Percentiles rank a stretch among this genome's conserved stretches.
Conservation (phyloP, 2,113 vertebrate species). For the Oncorhynchus clarkii region DNA sequence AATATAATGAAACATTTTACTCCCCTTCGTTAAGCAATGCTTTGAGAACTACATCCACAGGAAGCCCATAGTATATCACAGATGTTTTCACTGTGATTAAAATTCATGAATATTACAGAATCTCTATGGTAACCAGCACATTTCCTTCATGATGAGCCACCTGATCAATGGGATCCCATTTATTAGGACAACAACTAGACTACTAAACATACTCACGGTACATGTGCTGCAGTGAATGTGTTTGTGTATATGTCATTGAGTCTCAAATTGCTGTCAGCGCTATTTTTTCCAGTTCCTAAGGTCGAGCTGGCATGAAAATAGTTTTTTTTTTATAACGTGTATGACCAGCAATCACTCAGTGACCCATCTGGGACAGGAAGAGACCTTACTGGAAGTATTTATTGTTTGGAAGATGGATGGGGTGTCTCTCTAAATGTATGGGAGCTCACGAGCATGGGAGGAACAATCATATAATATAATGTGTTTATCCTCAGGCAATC, state of each 20-base stretch:
- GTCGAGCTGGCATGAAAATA: constrained; percentile 5
- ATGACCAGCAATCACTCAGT: constrained; percentile 45
- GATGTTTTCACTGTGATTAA: constrained; percentile 24
- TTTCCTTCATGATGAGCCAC: constrained; percentile 21
- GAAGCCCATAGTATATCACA: background rate
- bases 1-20: constrained; percentile 6
- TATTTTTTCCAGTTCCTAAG: background rate
- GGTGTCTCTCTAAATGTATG: constrained; percentile 19
- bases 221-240: background rate
- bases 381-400: constrained; percentile 22
- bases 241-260: constrained; percentile 20
- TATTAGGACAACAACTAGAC: constrained; percentile 6
- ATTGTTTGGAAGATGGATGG: constrained; percentile 41
- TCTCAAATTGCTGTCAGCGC: constrained; percentile 15
- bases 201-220: constrained; percentile 7
- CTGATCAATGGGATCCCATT: constrained; percentile 20
- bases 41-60: background rate
- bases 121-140: constrained; percentile 31
- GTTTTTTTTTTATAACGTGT: constrained; percentile 24
- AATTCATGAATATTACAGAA: constrained; percentile 35
- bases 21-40: constrained; percentile 5
- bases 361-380: constrained; percentile 40
- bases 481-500: background rate
- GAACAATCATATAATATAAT: background rate
- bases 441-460: background rate